Percentiles rank a stretch among this genome's conserved stretches.
Conservation (phyloP, 2,888 invertebrate genomes). For the Aelia acuminata region DNA sequence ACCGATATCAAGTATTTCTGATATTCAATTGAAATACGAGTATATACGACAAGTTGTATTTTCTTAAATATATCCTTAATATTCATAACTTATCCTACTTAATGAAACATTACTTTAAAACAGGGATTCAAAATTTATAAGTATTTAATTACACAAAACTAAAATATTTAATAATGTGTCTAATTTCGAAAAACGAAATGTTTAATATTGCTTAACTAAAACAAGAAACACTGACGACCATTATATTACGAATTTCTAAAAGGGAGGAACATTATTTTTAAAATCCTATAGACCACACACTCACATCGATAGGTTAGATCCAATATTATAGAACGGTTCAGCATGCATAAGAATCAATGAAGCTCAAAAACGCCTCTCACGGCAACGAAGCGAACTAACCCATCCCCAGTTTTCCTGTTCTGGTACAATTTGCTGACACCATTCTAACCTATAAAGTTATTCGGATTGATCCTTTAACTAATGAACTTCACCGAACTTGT, state of each 20-base stretch:
- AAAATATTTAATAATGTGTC: neutral
- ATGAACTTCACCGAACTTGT: neutral
- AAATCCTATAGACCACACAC: neutral
- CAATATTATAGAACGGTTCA: neutral
- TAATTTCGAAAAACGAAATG: neutral
- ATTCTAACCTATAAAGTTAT: too few species aligned
- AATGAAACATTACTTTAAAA: too few species aligned
- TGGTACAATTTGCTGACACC: neutral
- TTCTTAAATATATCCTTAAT: too few species aligned
- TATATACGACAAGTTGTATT: too few species aligned
- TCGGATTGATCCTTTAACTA: neutral
- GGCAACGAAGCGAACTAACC: neutral
- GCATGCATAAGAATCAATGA: slow-evolving; percentile 9
- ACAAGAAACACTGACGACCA: neutral
- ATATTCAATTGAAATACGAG: too few species aligned
- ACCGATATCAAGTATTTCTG: too few species aligned
- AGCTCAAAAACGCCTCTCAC: neutral
- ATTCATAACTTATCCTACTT: neutral
- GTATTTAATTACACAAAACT: neutral
- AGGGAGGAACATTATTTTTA: neutral
- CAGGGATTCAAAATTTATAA: too few species aligned
- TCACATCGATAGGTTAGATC: neutral
- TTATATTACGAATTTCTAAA: neutral
- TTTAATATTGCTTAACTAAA: neutral
- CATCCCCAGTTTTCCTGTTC: neutral